phyloP scores from a whole-genome alignment of 92 coral and sea anemone genomes.

The Palythoa heliodiscus region DNA sequence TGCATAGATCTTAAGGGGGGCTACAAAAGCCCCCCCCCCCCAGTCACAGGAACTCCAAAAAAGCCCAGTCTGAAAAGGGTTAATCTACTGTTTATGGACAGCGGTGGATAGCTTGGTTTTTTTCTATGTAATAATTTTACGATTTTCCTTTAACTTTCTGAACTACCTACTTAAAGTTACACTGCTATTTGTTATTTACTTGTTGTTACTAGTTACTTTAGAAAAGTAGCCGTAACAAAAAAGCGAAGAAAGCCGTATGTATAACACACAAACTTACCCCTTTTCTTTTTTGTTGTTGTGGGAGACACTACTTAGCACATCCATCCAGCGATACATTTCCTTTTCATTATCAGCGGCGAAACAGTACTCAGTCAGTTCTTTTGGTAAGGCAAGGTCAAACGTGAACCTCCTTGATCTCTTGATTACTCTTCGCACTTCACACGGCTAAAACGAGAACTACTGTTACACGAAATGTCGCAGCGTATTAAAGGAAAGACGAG shows the following conservation, averaged over 20 bases:
- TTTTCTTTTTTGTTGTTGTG: constrained; percentile 26
- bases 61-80: too few species aligned
- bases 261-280: neutral
- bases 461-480: neutral
- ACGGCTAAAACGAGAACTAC: constrained; percentile 53
- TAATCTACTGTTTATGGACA: too few species aligned
- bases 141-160: too few species aligned
- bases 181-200: too few species aligned
- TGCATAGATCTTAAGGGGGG: too few species aligned
- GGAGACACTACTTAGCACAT: constrained; percentile 65
- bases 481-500: neutral
- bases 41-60: too few species aligned
- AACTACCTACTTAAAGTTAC: too few species aligned
- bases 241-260: neutral
- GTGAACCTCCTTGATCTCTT: constrained; percentile 79
- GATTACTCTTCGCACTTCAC: constrained; percentile 67
- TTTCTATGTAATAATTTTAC: too few species aligned
- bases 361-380: constrained; percentile 68
- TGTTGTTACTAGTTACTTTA: too few species aligned
- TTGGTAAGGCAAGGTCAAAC: constrained; percentile 75
- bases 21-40: too few species aligned
- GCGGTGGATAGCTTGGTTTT: too few species aligned
- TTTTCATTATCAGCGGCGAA: constrained; percentile 85
- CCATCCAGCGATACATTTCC: constrained; percentile 83
- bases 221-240: too few species aligned